A percentile compares a stretch with the other conserved stretches of the same genome.
Evolutionary conservation across 2,888 invertebrate genomes (phyloP).

Genomic region (Scaptomyza parva): DNA sequence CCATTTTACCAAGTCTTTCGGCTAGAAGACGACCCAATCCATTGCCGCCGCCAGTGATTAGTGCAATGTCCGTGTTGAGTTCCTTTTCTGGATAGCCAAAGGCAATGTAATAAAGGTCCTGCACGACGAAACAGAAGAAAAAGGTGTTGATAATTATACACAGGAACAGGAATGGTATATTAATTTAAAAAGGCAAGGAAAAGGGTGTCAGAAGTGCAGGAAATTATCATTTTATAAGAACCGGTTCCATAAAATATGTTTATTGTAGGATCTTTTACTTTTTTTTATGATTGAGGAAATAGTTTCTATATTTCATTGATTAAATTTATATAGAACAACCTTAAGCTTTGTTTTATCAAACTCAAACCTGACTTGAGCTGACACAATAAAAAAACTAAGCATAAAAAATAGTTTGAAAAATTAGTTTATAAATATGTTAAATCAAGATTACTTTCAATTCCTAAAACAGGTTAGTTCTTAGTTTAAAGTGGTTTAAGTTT

Average conservation of each 20-base stretch:
- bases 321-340: background rate
- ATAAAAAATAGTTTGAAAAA: background rate
- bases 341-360: background rate
- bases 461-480: background rate
- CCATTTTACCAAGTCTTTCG: slow-evolving; percentile 90
- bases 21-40: slow-evolving; percentile 93
- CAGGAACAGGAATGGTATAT: background rate
- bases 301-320: no score
- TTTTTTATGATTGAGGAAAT: no score
- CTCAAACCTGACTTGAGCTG: background rate
- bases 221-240: background rate
- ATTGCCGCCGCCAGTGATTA: slow-evolving; percentile 95
- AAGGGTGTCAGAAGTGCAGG: slow-evolving; percentile 4
- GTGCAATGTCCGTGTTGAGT: slow-evolving; percentile 90
- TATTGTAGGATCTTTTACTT: no score
- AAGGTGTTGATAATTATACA: slow-evolving; percentile 56
- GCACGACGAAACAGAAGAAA: slow-evolving; percentile 72
- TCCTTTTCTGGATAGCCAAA: slow-evolving; percentile 88
- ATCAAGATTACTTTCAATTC: background rate
- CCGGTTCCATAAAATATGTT: background rate
- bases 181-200: slow-evolving; percentile 9
- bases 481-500: background rate
- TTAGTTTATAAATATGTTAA: background rate
- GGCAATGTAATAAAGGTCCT: slow-evolving; percentile 87
- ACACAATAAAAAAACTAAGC: background rate